These are phyloP conservation scores for Pinna nobilis DNA, from an alignment of 1,140 invertebrate genomes.

Conservation along the genomic window DNA sequence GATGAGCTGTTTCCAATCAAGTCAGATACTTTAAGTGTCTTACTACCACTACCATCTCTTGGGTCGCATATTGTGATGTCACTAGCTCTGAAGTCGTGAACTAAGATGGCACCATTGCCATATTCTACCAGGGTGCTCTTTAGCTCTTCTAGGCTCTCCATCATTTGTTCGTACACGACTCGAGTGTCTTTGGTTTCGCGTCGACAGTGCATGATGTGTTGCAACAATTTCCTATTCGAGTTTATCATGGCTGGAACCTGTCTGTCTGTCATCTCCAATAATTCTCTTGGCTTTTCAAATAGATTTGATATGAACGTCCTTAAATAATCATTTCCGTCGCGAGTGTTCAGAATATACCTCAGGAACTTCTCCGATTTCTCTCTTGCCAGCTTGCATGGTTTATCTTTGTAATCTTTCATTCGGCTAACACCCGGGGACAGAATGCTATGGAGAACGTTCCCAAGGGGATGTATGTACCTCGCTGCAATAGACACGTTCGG, in stretches of 20 bases:
- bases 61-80: constrained; percentile 21
- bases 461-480: neutral
- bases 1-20: constrained; percentile 14
- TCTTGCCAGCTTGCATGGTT: constrained; percentile 12
- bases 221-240: constrained; percentile 47
- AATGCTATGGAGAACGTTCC: neutral
- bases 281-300: constrained; percentile 30
- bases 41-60: neutral
- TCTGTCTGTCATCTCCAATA: constrained; percentile 18
- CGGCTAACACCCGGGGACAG: neutral
- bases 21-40: constrained; percentile 12
- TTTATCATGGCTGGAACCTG: constrained; percentile 52
- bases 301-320: constrained; percentile 36
- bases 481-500: neutral
- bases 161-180: constrained; percentile 32
- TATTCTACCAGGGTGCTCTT: constrained; percentile 28
- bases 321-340: constrained; percentile 16
- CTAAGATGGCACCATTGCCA: constrained; percentile 40
- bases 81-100: constrained; percentile 31
- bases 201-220: constrained; percentile 41
- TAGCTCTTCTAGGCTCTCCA: constrained; percentile 31
- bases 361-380: constrained; percentile 33
- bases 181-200: neutral
- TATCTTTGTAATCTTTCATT: neutral
- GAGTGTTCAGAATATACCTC: neutral